Evolutionary conservation across 2,113 vertebrate genomes (phyloP), one percentile per base, ranked within the genome.

Genomic region (Halcyon senegalensis): DNA sequence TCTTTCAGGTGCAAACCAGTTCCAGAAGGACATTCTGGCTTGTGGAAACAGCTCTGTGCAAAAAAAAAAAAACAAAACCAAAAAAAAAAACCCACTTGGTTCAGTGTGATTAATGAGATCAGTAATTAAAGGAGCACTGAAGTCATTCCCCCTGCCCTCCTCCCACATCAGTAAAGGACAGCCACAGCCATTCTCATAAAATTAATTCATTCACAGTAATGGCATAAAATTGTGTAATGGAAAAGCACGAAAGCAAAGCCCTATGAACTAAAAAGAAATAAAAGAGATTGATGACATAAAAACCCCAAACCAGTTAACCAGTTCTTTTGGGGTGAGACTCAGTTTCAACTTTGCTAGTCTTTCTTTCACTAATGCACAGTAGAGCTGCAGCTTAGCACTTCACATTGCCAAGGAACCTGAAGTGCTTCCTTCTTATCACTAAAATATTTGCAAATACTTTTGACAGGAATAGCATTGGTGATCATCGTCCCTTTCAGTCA

Each of bases 1-100:
- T 63, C 66, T 92, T 95, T 96, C 89, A 95, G 95, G 89, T 94
- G 87, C 85, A 82, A 96, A 92, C 86, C 58, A 84, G 84, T 84
- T 96, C 80, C 94, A 94, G 79, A 93, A 92, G 90, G 83, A 87
- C 60, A 79, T 87, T 93, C 70, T 89, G 80, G 60, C 66, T 87
- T 78, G 86, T 90, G 77, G 62, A 95, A 96, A 96, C 77, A 90
- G 66, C 86, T 87, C 76, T 64, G 80, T 84, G 83, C 35, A 90
- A 33, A 90, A 95, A 46, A 46, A 46, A 46, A 46, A 90, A 95
- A 46, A 46, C 19, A 46, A 46, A 11, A 43, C 11, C 11, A 43
- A 43, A 43, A 12, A 43, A 43, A 11, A 94, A 46, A 48, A 48
- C 7, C 31, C 31, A 9, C 80, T 95, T 91, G 58, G 58, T 93